phyloP scores from a whole-genome alignment of 2,888 invertebrate genomes.

The Plutella xylostella region DNA sequence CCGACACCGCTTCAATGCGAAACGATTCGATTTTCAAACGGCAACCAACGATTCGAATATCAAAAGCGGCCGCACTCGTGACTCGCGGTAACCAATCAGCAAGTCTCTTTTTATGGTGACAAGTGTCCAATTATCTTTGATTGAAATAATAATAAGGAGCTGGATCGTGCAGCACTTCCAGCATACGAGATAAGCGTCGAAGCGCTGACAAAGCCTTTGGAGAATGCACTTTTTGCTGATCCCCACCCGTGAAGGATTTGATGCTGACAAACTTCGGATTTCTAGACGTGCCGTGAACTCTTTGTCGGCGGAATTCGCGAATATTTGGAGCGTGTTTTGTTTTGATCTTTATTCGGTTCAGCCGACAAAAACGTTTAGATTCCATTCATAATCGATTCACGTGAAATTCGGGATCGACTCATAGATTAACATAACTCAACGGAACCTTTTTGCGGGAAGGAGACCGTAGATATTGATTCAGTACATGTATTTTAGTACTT shows the following conservation, averaged over 20 bases:
- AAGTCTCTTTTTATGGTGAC: slow-evolving; percentile 48
- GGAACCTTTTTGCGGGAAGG: not conserved
- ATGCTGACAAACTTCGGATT: slow-evolving; percentile 35
- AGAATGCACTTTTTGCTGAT: slow-evolving; percentile 36
- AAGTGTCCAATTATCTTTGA: slow-evolving; percentile 60
- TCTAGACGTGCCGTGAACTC: slow-evolving; percentile 36
- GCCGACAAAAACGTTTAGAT: slow-evolving; percentile 12
- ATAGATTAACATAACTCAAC: slow-evolving; percentile 1
- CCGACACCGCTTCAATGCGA: slow-evolving; percentile 20
- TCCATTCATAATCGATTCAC: slow-evolving; percentile 8
- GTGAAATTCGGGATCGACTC: not conserved
- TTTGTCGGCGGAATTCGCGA: slow-evolving; percentile 34
- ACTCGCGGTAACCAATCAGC: slow-evolving; percentile 32
- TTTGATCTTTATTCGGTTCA: slow-evolving; percentile 41
- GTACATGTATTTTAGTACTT: not conserved
- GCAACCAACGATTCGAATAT: slow-evolving; percentile 24
- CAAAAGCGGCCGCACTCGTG: slow-evolving; percentile 40
- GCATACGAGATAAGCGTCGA: slow-evolving; percentile 40
- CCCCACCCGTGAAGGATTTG: slow-evolving; percentile 53
- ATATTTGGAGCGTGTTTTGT: slow-evolving; percentile 51
- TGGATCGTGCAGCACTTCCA: slow-evolving; percentile 32
- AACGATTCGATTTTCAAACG: slow-evolving; percentile 40
- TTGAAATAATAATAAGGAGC: slow-evolving; percentile 59
- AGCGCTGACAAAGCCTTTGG: slow-evolving; percentile 20
- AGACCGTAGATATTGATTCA: not conserved